A percentile compares a stretch with the other conserved stretches of the same genome.
Evolutionary conservation across 1,140 invertebrate genomes (phyloP).

Genomic region (Druon quercuslanigerum): DNA sequence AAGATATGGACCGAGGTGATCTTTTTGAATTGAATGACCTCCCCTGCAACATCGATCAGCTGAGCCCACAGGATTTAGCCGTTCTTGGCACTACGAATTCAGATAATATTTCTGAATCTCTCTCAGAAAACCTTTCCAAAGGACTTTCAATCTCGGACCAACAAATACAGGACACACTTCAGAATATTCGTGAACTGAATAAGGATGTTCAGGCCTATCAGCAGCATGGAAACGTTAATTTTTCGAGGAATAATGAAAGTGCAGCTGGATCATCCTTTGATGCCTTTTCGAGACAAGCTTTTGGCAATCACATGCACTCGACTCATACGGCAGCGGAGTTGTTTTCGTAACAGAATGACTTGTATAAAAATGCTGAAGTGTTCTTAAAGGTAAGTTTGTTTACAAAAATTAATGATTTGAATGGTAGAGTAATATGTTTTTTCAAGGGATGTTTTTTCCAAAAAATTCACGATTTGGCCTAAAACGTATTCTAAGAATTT

Average conservation of each 20-base stretch:
- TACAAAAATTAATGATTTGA: too few species aligned
- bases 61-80: background rate
- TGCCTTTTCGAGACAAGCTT: too few species aligned
- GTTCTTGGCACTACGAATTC: background rate
- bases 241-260: background rate
- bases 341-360: too few species aligned
- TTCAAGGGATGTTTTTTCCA: too few species aligned
- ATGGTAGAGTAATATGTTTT: too few species aligned
- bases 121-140: slow-evolving; percentile 13
- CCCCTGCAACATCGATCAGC: background rate
- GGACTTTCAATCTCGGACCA: background rate
- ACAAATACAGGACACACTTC: slow-evolving; percentile 10
- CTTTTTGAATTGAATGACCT: background rate
- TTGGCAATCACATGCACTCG: too few species aligned
- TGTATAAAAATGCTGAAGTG: too few species aligned
- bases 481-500: too few species aligned
- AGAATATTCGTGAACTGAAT: slow-evolving; percentile 6
- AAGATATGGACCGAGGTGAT: background rate
- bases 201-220: background rate
- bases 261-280: too few species aligned
- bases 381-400: too few species aligned
- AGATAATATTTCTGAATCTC: background rate
- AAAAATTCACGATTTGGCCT: too few species aligned
- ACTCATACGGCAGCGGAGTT: too few species aligned
- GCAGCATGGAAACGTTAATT: background rate